Conservation (phyloP, 2,888 invertebrate species). For the Athalia rosae region DNA sequence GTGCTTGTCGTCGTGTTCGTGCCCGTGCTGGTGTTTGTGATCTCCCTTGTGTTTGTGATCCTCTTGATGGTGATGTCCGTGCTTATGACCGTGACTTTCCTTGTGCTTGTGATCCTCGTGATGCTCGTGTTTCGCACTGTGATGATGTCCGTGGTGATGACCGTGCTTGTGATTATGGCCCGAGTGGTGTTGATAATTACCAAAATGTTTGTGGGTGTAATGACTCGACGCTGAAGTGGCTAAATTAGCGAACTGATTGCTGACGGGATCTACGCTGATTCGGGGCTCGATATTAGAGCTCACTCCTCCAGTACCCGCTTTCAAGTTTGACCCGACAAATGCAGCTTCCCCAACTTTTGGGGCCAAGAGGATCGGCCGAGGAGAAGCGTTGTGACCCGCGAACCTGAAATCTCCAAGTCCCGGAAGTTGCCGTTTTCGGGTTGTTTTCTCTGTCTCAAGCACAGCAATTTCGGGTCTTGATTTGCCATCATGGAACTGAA, state of each 20-base stretch:
- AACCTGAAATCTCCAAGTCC: slow-evolving; percentile 31
- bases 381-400: not conserved
- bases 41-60: slow-evolving; percentile 53
- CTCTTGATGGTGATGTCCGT: slow-evolving; percentile 55
- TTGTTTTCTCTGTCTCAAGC: not conserved
- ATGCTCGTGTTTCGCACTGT: slow-evolving; percentile 56
- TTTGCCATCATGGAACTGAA: not conserved
- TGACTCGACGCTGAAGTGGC: slow-evolving; percentile 52
- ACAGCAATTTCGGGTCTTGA: not conserved
- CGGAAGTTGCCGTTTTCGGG: slow-evolving; percentile 22
- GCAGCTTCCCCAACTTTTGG: not conserved
- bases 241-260: not conserved
- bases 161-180: slow-evolving; percentile 47
- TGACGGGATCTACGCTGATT: slow-evolving; percentile 17
- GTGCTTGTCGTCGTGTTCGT: slow-evolving; percentile 58
- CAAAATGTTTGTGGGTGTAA: slow-evolving; percentile 47
- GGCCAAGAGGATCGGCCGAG: not conserved
- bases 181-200: slow-evolving; percentile 51
- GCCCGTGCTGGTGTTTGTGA: slow-evolving; percentile 57
- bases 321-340: not conserved
- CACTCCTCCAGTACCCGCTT: not conserved
- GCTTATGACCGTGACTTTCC: slow-evolving; percentile 58
- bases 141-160: slow-evolving; percentile 52
- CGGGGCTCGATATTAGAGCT: slow-evolving; percentile 24
- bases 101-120: slow-evolving; percentile 54